These are phyloP conservation scores for Rhinatrema bivittatum DNA, from an alignment of 2,797 vertebrate genomes.

Conservation along the genomic window DNA sequence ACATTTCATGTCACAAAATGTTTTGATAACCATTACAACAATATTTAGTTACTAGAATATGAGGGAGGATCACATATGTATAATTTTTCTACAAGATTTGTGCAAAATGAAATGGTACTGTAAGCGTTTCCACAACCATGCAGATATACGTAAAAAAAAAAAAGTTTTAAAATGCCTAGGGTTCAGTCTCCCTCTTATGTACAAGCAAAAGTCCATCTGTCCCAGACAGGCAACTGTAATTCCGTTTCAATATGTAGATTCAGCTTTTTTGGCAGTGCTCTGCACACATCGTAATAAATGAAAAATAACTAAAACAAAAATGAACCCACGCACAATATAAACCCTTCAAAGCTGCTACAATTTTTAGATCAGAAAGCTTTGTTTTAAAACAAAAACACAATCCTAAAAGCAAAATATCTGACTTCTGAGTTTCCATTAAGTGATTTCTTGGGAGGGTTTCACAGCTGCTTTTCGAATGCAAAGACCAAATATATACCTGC, in stretches of 20 bases:
- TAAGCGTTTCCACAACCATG: slow-evolving; percentile 27
- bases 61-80: too few species aligned
- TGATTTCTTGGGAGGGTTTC: slow-evolving; percentile 5
- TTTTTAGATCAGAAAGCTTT: too few species aligned
- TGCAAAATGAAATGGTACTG: slow-evolving; percentile 10
- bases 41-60: too few species aligned
- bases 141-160: slow-evolving; percentile 38
- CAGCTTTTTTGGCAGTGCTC: slow-evolving; percentile 38
- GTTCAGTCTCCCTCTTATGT: slow-evolving; percentile 37
- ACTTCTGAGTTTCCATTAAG: background rate
- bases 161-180: slow-evolving; percentile 44
- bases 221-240: slow-evolving; percentile 53
- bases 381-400: background rate
- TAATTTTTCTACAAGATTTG: slow-evolving; percentile 11
- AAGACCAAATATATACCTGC: slow-evolving; percentile 92
- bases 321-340: slow-evolving; percentile 35
- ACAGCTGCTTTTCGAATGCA: slow-evolving; percentile 83
- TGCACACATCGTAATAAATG: slow-evolving; percentile 37
- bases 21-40: too few species aligned
- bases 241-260: slow-evolving; percentile 23
- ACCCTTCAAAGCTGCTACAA: slow-evolving; percentile 24
- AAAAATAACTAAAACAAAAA: slow-evolving; percentile 47
- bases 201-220: slow-evolving; percentile 47
- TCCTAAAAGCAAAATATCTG: background rate
- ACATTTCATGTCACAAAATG: too few species aligned